Evolutionary conservation across 2,113 vertebrate species (phyloP), one percentile per base, ranked within the genome.

Genomic region (Ornithorhynchus anatinus): DNA sequence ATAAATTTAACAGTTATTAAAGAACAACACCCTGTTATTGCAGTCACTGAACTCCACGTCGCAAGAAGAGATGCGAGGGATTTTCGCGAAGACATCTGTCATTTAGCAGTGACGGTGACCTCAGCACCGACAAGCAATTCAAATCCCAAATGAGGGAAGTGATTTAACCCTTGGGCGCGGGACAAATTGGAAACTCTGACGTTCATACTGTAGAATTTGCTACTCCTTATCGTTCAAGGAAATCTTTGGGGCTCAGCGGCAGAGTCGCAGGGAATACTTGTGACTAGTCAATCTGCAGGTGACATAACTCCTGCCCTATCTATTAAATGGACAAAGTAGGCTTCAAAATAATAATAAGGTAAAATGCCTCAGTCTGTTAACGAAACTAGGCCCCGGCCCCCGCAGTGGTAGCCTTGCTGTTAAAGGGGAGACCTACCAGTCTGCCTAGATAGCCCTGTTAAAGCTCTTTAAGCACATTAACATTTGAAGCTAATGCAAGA

Each of bases 51-150:
- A 95, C 92, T 94, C 89, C 90, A 92, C 93, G 91, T 94, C 93
- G 92, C 94, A 94, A 93, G 94, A 91, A 94, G 93, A 89, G 92
- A 94, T 94, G 88, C 90, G 92, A 93, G 93, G 92, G 88, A 93
- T 95, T 96, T 95, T 91, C 94, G 94, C 93, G 90, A 94, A 96
- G 96, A 96, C 95, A 96, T 95, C 94, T 96, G 96, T 95, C 95
- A 96, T 93, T 96, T 96, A 95, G 89, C 91, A 93, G 92, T 93
- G 94, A 94, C 89, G 93, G 92, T 90, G 92, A 95, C 92, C 95
- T 94, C 94, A 92, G 94, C 90, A 94, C 90, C 91, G 93, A 96
- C 84, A 88, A 92, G 92, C 90, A 92, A 94, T 91, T 90, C 88
- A 92, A 91, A 92, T 90, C 92, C 82, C 81, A 86, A 89, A 81